Conservation (phyloP, 2,888 invertebrate species). For the Desoria tigrina region DNA sequence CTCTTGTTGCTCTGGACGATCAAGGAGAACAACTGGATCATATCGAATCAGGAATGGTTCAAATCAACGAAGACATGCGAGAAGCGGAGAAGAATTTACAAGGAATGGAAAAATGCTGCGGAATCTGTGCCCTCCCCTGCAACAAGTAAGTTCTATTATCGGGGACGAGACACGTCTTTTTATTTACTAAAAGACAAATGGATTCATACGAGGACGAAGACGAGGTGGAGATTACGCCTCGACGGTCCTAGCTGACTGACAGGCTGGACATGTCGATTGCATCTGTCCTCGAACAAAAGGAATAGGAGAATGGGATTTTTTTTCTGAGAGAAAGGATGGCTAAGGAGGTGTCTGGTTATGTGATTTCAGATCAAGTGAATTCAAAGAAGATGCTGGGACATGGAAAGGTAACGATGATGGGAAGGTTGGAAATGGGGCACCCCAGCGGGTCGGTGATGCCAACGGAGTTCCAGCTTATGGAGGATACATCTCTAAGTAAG, state of each 20-base stretch:
- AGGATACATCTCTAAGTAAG: conserved; percentile 85
- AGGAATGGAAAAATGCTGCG: conserved; percentile 99
- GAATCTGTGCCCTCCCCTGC: conserved; percentile 97
- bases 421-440: conserved; percentile 94
- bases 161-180: too few species aligned
- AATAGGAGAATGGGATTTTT: too few species aligned
- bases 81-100: conserved; percentile 99
- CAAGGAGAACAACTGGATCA: conserved; percentile 99
- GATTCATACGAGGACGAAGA: too few species aligned
- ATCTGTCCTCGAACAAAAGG: too few species aligned
- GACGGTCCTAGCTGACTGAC: too few species aligned
- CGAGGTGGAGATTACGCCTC: too few species aligned
- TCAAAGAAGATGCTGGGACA: conserved; percentile 95
- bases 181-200: too few species aligned
- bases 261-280: too few species aligned
- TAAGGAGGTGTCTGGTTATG: too few species aligned
- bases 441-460: conserved; percentile 90
- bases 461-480: conserved; percentile 78
- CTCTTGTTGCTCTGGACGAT: conserved; percentile 99
- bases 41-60: conserved; percentile 99
- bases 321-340: too few species aligned
- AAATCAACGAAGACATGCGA: conserved; percentile 99
- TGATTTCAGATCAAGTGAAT: conserved; percentile 70
- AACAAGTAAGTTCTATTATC: conserved; percentile 74
- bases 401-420: conserved; percentile 99